phyloP scores from a whole-genome alignment of 1,140 invertebrate genomes.

The Drusus annulatus region DNA sequence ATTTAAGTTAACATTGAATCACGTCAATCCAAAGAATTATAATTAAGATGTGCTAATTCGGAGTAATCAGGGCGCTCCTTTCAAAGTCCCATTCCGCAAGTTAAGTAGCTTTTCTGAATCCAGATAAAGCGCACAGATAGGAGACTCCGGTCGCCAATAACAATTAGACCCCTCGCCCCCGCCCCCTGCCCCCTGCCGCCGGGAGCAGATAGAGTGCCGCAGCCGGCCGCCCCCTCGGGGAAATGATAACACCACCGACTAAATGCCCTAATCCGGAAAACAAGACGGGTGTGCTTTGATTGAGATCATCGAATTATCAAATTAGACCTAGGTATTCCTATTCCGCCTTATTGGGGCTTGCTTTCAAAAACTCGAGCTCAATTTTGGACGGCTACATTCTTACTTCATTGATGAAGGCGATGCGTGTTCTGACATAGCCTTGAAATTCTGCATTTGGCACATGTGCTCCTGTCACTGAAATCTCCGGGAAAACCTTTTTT shows the following conservation, averaged over 20 bases:
- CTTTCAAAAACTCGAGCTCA: background rate
- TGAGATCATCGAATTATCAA: conserved; percentile 31
- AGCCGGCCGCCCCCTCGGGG: too few species aligned
- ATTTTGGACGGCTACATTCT: too few species aligned
- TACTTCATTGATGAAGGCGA: too few species aligned
- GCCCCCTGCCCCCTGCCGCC: background rate
- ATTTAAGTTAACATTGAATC: background rate
- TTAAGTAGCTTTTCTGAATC: background rate
- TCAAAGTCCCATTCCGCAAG: conserved; percentile 19
- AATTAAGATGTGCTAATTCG: conserved; percentile 12
- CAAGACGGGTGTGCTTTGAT: conserved; percentile 26
- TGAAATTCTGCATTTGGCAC: too few species aligned
- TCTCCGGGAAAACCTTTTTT: too few species aligned
- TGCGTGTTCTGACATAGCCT: too few species aligned
- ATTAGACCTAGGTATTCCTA: background rate
- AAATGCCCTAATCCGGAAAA: conserved; percentile 10
- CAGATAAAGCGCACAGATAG: conserved; percentile 27
- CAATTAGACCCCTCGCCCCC: conserved; percentile 11
- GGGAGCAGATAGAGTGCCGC: too few species aligned
- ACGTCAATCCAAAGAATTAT: background rate
- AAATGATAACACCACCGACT: conserved; percentile 1
- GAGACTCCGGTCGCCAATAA: conserved; percentile 20
- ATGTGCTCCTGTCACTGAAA: too few species aligned
- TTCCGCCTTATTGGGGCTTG: background rate
- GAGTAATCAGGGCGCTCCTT: background rate